phyloP scores from a whole-genome alignment of 2,888 invertebrate genomes.

The Lycia hirtaria region DNA sequence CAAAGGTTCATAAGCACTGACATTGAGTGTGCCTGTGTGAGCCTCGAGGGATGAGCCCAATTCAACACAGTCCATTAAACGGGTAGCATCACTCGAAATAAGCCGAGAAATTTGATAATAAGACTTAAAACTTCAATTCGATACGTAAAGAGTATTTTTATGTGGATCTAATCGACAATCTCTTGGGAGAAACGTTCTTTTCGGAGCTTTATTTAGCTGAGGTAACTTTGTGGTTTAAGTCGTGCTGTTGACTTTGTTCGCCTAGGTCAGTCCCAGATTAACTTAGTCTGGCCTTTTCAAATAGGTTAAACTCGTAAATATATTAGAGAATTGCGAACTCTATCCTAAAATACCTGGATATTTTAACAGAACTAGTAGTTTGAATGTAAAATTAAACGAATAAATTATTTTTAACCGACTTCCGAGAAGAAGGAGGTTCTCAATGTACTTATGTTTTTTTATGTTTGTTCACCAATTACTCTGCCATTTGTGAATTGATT shows the following conservation, averaged over 20 bases:
- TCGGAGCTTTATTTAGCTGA: conserved; percentile 10
- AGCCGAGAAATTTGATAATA: conserved; percentile 33
- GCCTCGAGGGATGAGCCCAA: conserved; percentile 29
- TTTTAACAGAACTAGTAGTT: too few species aligned
- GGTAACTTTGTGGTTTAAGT: background rate
- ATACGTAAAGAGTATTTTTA: conserved; percentile 25
- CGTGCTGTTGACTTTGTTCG: background rate
- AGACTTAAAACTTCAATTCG: conserved; percentile 19
- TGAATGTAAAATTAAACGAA: too few species aligned
- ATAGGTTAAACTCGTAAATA: background rate
- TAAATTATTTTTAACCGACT: too few species aligned
- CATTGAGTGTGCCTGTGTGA: conserved; percentile 32
- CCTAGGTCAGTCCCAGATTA: too few species aligned
- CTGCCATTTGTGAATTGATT: too few species aligned
- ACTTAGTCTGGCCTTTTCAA: background rate
- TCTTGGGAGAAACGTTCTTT: conserved; percentile 11
- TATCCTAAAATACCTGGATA: too few species aligned
- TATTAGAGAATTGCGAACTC: too few species aligned
- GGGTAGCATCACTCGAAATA: conserved; percentile 26
- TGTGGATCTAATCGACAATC: conserved; percentile 2
- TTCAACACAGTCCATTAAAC: conserved; percentile 25
- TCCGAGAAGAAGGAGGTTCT: too few species aligned
- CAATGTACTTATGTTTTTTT: too few species aligned
- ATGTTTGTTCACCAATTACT: too few species aligned
- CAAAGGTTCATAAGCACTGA: conserved; percentile 47